Evolutionary conservation across 2,113 vertebrate species (phyloP).

Genomic region (Cephalopterus ornatus): DNA sequence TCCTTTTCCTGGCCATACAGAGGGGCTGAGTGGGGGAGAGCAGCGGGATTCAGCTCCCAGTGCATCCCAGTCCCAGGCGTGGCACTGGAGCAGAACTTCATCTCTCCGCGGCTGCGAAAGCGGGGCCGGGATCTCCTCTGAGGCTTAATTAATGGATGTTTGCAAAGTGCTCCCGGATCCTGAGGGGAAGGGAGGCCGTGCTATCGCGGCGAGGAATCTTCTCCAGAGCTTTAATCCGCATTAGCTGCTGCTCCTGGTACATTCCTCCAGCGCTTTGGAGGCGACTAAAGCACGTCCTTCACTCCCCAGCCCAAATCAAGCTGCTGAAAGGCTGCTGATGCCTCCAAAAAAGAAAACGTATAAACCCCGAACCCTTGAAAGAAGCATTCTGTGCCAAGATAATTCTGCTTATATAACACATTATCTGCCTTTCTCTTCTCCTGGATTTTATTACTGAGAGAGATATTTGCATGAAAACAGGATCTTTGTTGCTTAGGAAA

Average conservation of each 20-base stretch:
- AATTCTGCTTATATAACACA: constrained; percentile 59
- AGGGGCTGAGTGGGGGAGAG: fast-evolving
- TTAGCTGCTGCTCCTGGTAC: neutral
- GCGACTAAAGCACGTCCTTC: neutral
- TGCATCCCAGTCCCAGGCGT: fast-evolving
- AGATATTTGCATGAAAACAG: constrained; percentile 66
- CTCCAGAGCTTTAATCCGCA: neutral
- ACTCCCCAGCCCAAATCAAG: neutral
- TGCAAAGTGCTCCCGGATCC: neutral
- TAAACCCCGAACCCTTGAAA: neutral
- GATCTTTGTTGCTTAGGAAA: constrained; percentile 54
- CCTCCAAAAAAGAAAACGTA: neutral
- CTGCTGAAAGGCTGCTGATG: neutral
- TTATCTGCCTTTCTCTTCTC: constrained; percentile 30
- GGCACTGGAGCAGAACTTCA: neutral
- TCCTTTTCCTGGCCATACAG: neutral
- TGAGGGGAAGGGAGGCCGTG: neutral
- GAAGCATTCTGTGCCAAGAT: neutral
- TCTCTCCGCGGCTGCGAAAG: neutral
- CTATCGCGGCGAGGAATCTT: neutral
- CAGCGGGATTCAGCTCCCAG: fast-evolving
- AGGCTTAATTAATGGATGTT: neutral
- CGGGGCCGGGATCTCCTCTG: neutral
- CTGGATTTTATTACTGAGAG: constrained; percentile 36
- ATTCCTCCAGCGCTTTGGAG: neutral